Conservation (phyloP, 2,888 invertebrate genomes). For the Flabesymbios commensalis region DNA sequence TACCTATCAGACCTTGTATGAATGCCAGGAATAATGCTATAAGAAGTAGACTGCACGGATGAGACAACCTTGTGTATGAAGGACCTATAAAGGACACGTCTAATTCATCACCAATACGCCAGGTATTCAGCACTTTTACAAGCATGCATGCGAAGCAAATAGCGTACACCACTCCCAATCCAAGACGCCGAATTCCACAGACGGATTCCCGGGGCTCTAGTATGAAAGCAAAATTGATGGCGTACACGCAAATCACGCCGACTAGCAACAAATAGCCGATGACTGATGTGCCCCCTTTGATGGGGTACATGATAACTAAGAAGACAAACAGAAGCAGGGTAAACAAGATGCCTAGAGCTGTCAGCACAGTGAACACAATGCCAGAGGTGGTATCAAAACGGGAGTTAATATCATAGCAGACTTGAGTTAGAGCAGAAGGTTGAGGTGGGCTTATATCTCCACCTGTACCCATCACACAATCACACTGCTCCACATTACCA, state of each 20-base stretch:
- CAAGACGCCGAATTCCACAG: constrained; percentile 62
- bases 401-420: not conserved
- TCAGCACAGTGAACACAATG: constrained; percentile 47
- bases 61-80: constrained; percentile 51
- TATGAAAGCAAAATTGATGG: constrained; percentile 61
- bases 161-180: constrained; percentile 61
- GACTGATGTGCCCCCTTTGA: constrained; percentile 59
- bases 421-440: not conserved
- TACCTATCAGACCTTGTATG: constrained; percentile 61
- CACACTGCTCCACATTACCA: too few relatives aligned
- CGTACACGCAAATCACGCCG: constrained; percentile 61
- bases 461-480: too few relatives aligned
- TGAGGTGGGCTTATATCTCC: too few relatives aligned
- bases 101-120: constrained; percentile 43
- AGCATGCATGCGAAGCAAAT: constrained; percentile 61
- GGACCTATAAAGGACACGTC: constrained; percentile 42
- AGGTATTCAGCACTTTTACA: constrained; percentile 60
- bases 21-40: constrained; percentile 54
- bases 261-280: constrained; percentile 62
- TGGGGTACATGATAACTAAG: constrained; percentile 59
- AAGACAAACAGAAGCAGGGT: constrained; percentile 60
- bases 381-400: constrained; percentile 60
- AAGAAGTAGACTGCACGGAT: constrained; percentile 58
- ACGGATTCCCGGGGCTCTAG: constrained; percentile 56
- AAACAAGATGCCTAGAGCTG: constrained; percentile 58